Evolutionary conservation across 1,140 invertebrate species (phyloP).

Genomic region (Harpegnathos saltator): DNA sequence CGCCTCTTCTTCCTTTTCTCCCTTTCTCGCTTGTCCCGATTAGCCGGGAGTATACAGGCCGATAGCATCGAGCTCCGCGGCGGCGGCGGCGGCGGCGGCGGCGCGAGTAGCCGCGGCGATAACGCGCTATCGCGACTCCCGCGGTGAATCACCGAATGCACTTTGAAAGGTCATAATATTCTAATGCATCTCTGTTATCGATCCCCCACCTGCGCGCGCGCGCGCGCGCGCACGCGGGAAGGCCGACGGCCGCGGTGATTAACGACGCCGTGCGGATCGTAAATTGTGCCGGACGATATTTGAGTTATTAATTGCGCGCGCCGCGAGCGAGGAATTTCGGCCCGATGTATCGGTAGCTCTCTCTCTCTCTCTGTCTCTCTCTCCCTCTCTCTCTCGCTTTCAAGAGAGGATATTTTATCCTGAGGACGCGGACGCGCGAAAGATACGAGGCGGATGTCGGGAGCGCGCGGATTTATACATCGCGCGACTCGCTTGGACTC

Average conservation of each 20-base stretch:
- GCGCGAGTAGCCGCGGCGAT: slow-evolving; percentile 73
- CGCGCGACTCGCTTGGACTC: not conserved
- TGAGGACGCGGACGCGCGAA: not conserved
- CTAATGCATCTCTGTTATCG: slow-evolving; percentile 62
- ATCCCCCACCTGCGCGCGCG: slow-evolving; percentile 48
- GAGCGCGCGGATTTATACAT: not conserved
- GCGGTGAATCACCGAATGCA: slow-evolving; percentile 71
- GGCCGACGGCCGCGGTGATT: slow-evolving; percentile 20
- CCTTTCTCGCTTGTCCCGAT: slow-evolving; percentile 64
- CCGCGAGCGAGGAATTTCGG: slow-evolving; percentile 36
- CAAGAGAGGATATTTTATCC: slow-evolving; percentile 17
- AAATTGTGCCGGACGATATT: slow-evolving; percentile 52
- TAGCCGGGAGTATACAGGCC: slow-evolving; percentile 54
- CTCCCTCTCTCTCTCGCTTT: too few species aligned
- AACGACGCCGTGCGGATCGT: slow-evolving; percentile 24
- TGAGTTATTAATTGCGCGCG: slow-evolving; percentile 47
- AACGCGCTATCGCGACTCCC: slow-evolving; percentile 75
- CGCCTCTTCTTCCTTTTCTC: slow-evolving; percentile 46
- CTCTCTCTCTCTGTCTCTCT: too few species aligned
- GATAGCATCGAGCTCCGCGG: slow-evolving; percentile 77
- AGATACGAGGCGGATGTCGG: not conserved
- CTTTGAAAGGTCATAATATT: slow-evolving; percentile 54
- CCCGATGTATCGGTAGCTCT: slow-evolving; percentile 26
- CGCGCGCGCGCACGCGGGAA: too few species aligned
- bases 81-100: too few species aligned